Conservation (phyloP, 2,113 vertebrate genomes). For the Dendropsophus ebraccatus region DNA sequence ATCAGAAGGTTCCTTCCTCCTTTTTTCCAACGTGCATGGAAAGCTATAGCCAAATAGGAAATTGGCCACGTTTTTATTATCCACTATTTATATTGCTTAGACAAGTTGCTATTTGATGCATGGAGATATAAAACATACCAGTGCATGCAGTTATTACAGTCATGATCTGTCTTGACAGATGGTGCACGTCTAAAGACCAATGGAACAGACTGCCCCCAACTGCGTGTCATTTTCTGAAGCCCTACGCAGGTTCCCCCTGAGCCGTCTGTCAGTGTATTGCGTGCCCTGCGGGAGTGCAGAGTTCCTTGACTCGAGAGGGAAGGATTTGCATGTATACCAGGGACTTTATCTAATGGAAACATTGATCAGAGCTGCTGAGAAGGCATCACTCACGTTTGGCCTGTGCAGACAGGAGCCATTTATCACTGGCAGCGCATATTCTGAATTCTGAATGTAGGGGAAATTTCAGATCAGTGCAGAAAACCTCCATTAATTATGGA, state of each 20-base stretch:
- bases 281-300: slow-evolving; percentile 39
- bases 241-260: slow-evolving; percentile 6
- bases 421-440: slow-evolving; percentile 44
- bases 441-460: slow-evolving; percentile 40
- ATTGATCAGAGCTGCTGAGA: slow-evolving; percentile 58
- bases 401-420: slow-evolving; percentile 50
- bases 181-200: slow-evolving; percentile 13
- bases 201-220: slow-evolving; percentile 12
- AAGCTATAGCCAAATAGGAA: background rate
- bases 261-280: slow-evolving; percentile 52
- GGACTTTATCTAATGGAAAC: slow-evolving; percentile 59
- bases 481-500: slow-evolving; percentile 46
- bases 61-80: background rate
- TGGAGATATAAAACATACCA: background rate
- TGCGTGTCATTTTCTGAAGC: slow-evolving; percentile 46
- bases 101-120: background rate
- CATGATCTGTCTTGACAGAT: slow-evolving; percentile 6
- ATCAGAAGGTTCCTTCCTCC: no score
- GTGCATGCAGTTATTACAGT: background rate
- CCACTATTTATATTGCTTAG: background rate
- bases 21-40: no score
- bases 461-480: slow-evolving; percentile 31
- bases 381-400: slow-evolving; percentile 53
- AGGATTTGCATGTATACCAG: slow-evolving; percentile 58
- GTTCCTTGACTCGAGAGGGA: slow-evolving; percentile 34